phyloP scores from a whole-genome alignment of 2,113 vertebrate genomes.

The Acrocephalus kingi region DNA sequence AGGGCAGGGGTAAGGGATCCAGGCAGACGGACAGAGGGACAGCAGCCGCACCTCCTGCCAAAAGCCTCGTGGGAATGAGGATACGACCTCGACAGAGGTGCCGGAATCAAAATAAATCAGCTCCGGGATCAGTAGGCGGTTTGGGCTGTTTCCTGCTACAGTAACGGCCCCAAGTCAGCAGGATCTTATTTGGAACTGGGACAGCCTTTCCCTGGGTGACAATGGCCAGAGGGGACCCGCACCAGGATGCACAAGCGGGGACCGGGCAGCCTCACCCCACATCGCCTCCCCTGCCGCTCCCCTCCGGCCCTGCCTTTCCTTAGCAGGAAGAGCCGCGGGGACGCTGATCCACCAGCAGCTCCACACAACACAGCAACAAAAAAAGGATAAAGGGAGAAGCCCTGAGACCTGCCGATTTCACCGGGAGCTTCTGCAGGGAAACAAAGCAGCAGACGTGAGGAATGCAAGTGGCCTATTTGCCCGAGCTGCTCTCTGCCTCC shows the following conservation, averaged over 20 bases:
- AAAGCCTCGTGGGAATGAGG: not conserved
- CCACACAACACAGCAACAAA: not conserved
- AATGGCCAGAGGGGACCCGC: not conserved
- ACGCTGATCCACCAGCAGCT: not conserved
- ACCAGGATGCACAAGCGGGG: accelerated
- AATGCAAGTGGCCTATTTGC: constrained; percentile 54
- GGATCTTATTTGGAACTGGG: not conserved
- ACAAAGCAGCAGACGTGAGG: constrained; percentile 64
- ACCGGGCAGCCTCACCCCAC: not conserved
- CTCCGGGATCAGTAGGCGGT: not conserved
- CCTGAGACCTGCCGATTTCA: constrained; percentile 19
- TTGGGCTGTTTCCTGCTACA: not conserved
- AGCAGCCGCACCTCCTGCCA: not conserved
- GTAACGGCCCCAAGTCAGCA: not conserved
- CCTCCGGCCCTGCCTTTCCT: not conserved
- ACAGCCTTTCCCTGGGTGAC: not conserved
- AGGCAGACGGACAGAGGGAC: not conserved
- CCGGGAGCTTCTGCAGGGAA: constrained; percentile 16
- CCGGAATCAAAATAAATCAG: not conserved
- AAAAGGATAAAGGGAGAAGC: constrained; percentile 13
- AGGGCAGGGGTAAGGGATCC: not conserved
- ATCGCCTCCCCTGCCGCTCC: not conserved
- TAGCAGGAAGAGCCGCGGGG: not conserved
- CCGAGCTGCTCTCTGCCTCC: constrained; percentile 18
- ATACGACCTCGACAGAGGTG: not conserved